phyloP scores from a whole-genome alignment of 1,140 invertebrate species.

The Leptopilina boulardi region DNA sequence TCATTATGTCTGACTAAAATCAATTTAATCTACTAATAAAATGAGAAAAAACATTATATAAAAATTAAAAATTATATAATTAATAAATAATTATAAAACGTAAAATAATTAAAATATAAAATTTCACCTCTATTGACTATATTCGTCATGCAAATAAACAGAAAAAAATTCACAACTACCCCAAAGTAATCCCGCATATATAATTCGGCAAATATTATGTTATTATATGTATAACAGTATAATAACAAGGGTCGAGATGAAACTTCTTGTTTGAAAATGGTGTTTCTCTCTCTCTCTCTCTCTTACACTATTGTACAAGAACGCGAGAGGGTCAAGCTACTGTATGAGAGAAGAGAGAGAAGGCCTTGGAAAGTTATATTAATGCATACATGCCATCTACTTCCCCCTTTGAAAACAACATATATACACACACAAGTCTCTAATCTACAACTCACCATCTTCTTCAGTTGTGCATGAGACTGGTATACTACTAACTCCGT shows the following conservation, averaged over 20 bases:
- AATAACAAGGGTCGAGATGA: not conserved
- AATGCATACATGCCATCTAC: slow-evolving; percentile 1
- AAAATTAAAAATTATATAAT: too few relatives aligned
- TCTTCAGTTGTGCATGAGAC: slow-evolving; percentile 86
- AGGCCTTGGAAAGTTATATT: slow-evolving; percentile 2
- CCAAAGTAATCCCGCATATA: too few relatives aligned
- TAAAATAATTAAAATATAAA: too few relatives aligned
- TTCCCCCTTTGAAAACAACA: not conserved
- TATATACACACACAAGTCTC: not conserved
- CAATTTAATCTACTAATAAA: too few relatives aligned
- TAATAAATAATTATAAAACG: too few relatives aligned
- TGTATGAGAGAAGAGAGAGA: too few relatives aligned
- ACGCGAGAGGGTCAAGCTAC: not conserved
- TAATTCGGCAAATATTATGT: not conserved
- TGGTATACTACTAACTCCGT: slow-evolving; percentile 82
- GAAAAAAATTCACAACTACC: too few relatives aligned
- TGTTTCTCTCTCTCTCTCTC: slow-evolving; percentile 7
- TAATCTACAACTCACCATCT: slow-evolving; percentile 73
- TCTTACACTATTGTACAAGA: not conserved
- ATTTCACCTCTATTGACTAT: too few relatives aligned
- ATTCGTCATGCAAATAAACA: not conserved
- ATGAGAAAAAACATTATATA: too few relatives aligned
- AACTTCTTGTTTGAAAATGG: slow-evolving; percentile 25
- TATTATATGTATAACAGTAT: not conserved
- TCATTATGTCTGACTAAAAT: too few relatives aligned